A percentile compares a stretch with the other conserved stretches of the same genome.
phyloP scores from a whole-genome alignment of 2,888 invertebrate genomes.

The Cheilosia soror region DNA sequence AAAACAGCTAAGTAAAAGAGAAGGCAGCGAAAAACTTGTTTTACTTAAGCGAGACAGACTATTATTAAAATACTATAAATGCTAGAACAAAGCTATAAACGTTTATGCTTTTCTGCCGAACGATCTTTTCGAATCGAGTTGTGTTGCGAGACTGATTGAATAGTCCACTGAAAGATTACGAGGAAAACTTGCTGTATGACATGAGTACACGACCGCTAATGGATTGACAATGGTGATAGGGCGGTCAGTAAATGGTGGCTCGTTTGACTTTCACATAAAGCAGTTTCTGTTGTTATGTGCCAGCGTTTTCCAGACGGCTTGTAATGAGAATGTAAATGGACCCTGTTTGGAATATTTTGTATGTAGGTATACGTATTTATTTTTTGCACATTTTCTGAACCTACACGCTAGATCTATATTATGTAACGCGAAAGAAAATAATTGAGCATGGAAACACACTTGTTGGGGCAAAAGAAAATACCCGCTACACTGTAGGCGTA shows the following conservation, averaged over 20 bases:
- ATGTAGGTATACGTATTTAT: too few species aligned
- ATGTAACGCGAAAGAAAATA: constrained; percentile 15
- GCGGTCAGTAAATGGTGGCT: constrained; percentile 10
- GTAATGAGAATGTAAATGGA: constrained; percentile 4
- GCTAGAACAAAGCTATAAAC: neutral
- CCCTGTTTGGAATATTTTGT: neutral
- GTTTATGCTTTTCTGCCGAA: neutral
- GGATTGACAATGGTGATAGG: constrained; percentile 42
- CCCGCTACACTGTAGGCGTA: neutral
- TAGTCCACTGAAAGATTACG: constrained; percentile 25
- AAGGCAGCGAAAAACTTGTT: constrained; percentile 35
- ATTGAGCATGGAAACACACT: constrained; percentile 10
- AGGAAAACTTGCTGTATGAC: constrained; percentile 30
- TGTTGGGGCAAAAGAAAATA: neutral
- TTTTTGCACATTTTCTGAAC: constrained; percentile 18
- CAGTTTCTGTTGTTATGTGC: neutral
- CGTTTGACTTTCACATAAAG: neutral
- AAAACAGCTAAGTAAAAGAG: constrained; percentile 3
- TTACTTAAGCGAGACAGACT: constrained; percentile 12
- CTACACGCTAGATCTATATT: constrained; percentile 22
- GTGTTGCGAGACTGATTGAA: constrained; percentile 58
- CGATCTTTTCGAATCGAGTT: constrained; percentile 53
- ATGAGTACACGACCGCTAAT: constrained; percentile 30
- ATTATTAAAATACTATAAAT: constrained; percentile 26
- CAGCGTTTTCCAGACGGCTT: neutral